Evolutionary conservation across 2,113 vertebrate genomes (phyloP).

Genomic region (Chloebia gouldiae): DNA sequence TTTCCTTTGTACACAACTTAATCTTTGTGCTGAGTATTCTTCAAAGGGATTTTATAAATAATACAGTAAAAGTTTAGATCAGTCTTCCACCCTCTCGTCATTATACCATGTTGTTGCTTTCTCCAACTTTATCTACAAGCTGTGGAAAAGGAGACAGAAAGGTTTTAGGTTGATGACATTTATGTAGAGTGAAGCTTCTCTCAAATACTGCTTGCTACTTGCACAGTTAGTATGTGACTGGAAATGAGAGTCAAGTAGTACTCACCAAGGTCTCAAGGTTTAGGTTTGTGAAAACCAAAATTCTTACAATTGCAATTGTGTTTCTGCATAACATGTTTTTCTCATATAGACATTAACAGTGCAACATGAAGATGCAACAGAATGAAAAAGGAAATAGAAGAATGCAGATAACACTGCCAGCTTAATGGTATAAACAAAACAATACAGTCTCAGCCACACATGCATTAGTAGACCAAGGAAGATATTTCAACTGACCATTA

Average conservation of each 20-base stretch:
- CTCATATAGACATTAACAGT: constrained; percentile 62
- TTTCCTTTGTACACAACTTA: constrained; percentile 73
- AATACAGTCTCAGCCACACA: constrained; percentile 71
- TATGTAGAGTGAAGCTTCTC: not conserved
- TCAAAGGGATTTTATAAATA: constrained; percentile 80
- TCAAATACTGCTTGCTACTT: constrained; percentile 31
- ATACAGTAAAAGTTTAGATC: constrained; percentile 72
- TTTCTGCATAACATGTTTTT: constrained; percentile 72
- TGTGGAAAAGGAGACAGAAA: constrained; percentile 69
- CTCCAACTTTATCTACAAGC: constrained; percentile 93
- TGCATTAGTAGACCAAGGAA: constrained; percentile 80
- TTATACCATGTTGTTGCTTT: constrained; percentile 99
- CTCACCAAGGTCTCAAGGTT: constrained; percentile 60
- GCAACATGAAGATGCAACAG: constrained; percentile 73
- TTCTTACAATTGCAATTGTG: constrained; percentile 31
- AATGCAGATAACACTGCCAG: constrained; percentile 68
- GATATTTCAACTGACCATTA: constrained; percentile 91
- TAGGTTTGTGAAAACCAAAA: constrained; percentile 38
- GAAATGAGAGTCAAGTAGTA: constrained; percentile 60
- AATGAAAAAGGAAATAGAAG: constrained; percentile 72
- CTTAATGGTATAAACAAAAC: constrained; percentile 68
- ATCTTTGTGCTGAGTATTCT: constrained; percentile 79
- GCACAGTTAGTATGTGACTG: constrained; percentile 50
- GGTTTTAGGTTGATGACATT: not conserved
- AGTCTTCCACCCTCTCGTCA: constrained; percentile 74